Evolutionary conservation across 2,888 invertebrate genomes (phyloP).

Genomic region (Trachelus stipa): DNA sequence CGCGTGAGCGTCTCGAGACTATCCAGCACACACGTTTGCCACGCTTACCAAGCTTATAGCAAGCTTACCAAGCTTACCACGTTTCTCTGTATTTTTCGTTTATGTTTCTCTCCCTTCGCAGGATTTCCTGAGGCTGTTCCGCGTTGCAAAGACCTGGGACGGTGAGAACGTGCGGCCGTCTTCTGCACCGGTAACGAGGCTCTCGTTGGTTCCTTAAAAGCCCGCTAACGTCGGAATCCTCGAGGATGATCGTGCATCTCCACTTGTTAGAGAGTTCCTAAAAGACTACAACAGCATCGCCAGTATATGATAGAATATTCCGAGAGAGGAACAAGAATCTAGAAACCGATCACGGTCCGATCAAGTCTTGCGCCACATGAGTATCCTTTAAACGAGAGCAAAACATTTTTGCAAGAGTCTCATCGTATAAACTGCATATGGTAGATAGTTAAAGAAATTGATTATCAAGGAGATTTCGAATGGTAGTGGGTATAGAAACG

Average conservation of each 20-base stretch:
- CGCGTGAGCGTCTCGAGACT: not conserved
- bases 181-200: not conserved
- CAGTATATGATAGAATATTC: not conserved
- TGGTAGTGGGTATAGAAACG: not conserved
- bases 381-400: not conserved
- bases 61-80: not conserved
- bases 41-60: not conserved
- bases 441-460: not conserved
- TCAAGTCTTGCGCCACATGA: not conserved
- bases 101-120: not conserved
- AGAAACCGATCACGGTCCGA: not conserved
- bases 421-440: not conserved
- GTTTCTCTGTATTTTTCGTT: not conserved
- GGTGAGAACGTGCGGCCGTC: constrained; percentile 3
- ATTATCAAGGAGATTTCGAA: not conserved
- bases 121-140: constrained; percentile 8
- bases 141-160: not conserved
- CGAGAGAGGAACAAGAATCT: not conserved
- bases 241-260: not conserved
- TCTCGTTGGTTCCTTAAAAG: not conserved
- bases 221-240: not conserved
- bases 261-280: not conserved
- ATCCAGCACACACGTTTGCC: constrained; percentile 1
- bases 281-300: not conserved
- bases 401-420: not conserved